A percentile compares a stretch with the other conserved stretches of the same genome.
Evolutionary conservation across 2,113 vertebrate genomes (phyloP).

Genomic region (Fulica atra): DNA sequence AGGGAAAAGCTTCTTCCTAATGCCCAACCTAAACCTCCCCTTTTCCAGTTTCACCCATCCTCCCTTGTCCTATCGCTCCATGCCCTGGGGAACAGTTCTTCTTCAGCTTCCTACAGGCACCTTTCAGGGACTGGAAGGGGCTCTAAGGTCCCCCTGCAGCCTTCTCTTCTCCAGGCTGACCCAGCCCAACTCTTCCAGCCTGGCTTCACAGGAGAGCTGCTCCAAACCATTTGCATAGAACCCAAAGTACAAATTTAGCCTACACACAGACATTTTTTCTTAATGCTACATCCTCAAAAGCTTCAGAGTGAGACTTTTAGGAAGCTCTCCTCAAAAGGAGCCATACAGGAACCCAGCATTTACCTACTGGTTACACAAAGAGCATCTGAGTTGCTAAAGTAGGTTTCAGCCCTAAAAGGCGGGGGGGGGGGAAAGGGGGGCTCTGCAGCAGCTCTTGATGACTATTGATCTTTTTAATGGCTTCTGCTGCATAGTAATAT

Average conservation of each 20-base stretch:
- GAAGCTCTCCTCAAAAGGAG: neutral
- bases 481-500: slow-evolving; percentile 36
- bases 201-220: no score
- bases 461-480: slow-evolving; percentile 30
- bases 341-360: neutral
- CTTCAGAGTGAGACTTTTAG: neutral
- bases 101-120: no score
- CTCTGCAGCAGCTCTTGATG: slow-evolving; percentile 19
- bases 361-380: neutral
- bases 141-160: no score
- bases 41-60: no score
- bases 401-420: neutral
- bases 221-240: neutral
- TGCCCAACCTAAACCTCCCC: no score
- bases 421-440: no score
- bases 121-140: no score
- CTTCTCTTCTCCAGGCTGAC: no score
- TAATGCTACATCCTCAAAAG: neutral
- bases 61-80: no score
- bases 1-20: no score
- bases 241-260: neutral
- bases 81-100: no score
- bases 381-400: neutral
- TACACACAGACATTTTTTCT: neutral
- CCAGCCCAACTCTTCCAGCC: no score